phyloP scores from a whole-genome alignment of 2,888 invertebrate species.

The Leucoma salicis region DNA sequence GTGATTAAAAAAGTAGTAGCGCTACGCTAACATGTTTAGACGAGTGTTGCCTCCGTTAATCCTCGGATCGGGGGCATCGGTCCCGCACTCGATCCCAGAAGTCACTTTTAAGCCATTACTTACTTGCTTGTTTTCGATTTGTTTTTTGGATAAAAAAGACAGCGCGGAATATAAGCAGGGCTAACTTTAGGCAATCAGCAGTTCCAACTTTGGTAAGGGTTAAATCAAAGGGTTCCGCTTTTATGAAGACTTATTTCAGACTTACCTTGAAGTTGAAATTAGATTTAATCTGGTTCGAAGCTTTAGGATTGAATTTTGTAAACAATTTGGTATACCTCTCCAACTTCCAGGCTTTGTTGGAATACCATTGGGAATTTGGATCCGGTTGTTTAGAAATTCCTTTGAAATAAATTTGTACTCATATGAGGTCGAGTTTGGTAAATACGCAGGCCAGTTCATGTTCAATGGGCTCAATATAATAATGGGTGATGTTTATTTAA shows the following conservation, averaged over 20 bases:
- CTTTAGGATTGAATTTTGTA: slow-evolving; percentile 82
- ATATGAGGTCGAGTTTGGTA: slow-evolving; percentile 68
- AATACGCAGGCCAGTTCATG: slow-evolving; percentile 57
- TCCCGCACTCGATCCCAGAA: slow-evolving; percentile 54
- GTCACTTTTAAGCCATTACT: slow-evolving; percentile 75
- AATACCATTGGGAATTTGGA: slow-evolving; percentile 77
- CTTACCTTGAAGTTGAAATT: slow-evolving; percentile 82
- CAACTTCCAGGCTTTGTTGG: slow-evolving; percentile 79
- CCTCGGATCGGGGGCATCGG: slow-evolving; percentile 39
- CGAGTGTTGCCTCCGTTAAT: slow-evolving; percentile 32
- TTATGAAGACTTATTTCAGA: slow-evolving; percentile 82
- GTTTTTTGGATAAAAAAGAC: slow-evolving; percentile 73
- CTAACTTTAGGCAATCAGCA: slow-evolving; percentile 80
- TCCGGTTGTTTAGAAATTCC: slow-evolving; percentile 77
- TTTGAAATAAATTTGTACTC: slow-evolving; percentile 76
- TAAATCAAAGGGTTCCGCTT: slow-evolving; percentile 82
- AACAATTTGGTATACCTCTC: slow-evolving; percentile 81
- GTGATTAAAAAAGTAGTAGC: slow-evolving; percentile 41
- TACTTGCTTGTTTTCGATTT: slow-evolving; percentile 77
- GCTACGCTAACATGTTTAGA: slow-evolving; percentile 41
- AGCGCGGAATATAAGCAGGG: slow-evolving; percentile 63
- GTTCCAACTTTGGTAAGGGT: slow-evolving; percentile 74
- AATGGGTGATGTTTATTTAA: slow-evolving; percentile 59
- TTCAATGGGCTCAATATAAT: slow-evolving; percentile 49
- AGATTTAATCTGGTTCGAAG: slow-evolving; percentile 81